phyloP scores from a whole-genome alignment of 2,797 vertebrate species.

The Lindbergichthys nudifrons region DNA sequence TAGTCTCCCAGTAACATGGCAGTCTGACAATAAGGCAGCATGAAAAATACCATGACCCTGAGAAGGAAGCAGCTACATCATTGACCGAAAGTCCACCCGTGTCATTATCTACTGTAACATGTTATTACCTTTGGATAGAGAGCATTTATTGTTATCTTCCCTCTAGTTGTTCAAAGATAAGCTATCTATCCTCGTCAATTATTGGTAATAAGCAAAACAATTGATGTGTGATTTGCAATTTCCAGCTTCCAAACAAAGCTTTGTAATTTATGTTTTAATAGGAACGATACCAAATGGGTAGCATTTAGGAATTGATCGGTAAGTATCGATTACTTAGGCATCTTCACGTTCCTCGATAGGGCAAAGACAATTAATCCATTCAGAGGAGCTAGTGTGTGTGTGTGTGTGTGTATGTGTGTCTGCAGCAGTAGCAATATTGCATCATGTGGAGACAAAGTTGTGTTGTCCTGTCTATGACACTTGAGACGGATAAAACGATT shows the following conservation, averaged over 20 bases:
- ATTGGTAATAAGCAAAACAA: constrained; percentile 28
- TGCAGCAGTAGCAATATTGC: constrained; percentile 7
- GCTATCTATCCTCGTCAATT: constrained; percentile 31
- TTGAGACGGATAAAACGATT: constrained; percentile 25
- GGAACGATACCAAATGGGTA: constrained; percentile 21
- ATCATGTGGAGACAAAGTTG: constrained; percentile 21
- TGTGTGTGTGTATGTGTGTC: neutral
- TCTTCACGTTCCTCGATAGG: constrained; percentile 17
- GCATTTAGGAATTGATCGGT: constrained; percentile 44
- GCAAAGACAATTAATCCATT: constrained; percentile 27
- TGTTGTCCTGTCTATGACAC: constrained; percentile 10
- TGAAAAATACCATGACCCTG: too few species aligned
- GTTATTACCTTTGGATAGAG: too few species aligned
- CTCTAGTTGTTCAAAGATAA: too few species aligned
- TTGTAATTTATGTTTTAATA: constrained; percentile 15
- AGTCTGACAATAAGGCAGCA: too few species aligned
- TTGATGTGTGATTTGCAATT: constrained; percentile 14
- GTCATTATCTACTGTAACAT: too few species aligned
- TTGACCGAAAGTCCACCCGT: too few species aligned
- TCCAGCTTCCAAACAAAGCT: constrained; percentile 13
- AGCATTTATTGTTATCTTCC: too few species aligned
- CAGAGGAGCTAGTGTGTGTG: neutral
- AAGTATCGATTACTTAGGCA: constrained; percentile 30
- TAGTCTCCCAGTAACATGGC: too few species aligned
- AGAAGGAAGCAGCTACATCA: neutral